Base-by-base conservation (phyloP, 2,888 invertebrate species). In the Chrysotoxum bicinctum region DNA sequence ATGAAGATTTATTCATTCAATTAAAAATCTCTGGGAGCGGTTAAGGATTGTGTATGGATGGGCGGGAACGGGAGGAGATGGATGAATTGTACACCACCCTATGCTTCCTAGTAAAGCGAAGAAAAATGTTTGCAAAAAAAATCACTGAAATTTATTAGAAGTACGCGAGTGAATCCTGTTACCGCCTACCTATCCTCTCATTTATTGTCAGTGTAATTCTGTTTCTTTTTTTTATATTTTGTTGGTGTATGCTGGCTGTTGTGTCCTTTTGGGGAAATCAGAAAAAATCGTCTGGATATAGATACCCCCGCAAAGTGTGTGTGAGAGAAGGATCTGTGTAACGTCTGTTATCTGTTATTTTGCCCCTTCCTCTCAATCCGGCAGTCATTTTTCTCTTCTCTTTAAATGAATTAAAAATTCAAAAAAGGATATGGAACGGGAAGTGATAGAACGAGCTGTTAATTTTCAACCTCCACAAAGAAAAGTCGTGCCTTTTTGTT, bases 1-100 rank as follows among this genome's bases (percentile, higher is more conserved):
- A 85, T 85, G 72, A 85, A 85, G 85, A 85, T 85, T 85, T 85
- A 85, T 85, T 73, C 73, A 85, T 81, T 85, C 85, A 85, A 85
- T 85, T 85, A 85, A 85, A 84, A 81, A 76, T 76, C 85, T 72
- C 73, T 69, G 68, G 64, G 66, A 84, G 75, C 60, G 77, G 79
- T 74, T 75, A 52, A 35, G 48, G 48, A 48, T 48, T 64, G 54
- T 32, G 54, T 32, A 23, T 76, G 32, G 62, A 37, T 43, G 72
- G 73, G 32, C 26, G 66, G 23, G 50, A 37, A 60, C 26, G 66
- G 23, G 50, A 37, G 52, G 32, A 70, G 60, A 32, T 30, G 37
- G 35, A 62, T 48, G 66, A 32, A 10, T 68, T 48, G 19, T 54
- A 35, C 66, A 35, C 32, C 66, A 48, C 45, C 48, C 66, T 60